A percentile compares a stretch with the other conserved stretches of the same genome.
Conservation (phyloP, 2,113 vertebrate species). For the Phylloscopus whistleri region DNA sequence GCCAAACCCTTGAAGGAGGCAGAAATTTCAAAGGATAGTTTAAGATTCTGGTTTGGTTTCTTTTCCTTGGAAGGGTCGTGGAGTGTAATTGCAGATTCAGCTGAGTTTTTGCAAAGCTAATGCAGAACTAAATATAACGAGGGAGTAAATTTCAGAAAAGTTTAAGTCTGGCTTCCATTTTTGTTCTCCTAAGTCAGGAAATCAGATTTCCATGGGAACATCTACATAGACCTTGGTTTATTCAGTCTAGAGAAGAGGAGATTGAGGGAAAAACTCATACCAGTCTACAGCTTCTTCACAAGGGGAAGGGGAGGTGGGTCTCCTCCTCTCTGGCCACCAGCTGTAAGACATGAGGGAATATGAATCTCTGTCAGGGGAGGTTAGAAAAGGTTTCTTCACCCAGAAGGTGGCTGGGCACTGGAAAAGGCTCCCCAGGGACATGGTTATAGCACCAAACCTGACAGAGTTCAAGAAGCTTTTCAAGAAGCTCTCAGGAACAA, state of each 20-base stretch:
- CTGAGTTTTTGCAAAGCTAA: background rate
- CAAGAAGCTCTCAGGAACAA: background rate
- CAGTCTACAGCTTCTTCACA: background rate
- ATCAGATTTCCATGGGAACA: background rate
- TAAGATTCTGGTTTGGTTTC: background rate
- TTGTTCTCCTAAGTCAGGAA: background rate
- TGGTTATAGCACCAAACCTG: background rate
- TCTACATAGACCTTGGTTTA: background rate
- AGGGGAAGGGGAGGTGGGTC: background rate
- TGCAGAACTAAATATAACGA: background rate
- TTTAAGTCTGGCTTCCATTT: background rate
- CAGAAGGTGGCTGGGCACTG: background rate
- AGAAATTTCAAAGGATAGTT: background rate
- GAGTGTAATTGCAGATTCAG: background rate
- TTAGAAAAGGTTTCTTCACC: background rate
- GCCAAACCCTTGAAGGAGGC: background rate
- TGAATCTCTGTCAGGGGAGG: background rate
- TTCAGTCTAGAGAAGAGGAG: background rate
- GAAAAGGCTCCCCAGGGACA: background rate
- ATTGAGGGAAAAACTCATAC: background rate
- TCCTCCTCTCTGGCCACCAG: background rate
- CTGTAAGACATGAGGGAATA: background rate
- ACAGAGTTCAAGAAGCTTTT: background rate
- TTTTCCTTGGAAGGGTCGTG: background rate
- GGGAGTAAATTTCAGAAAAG: background rate